Evolutionary conservation across 2,888 invertebrate species (phyloP), one percentile per base, ranked within the genome.

Genomic region (Caenorhabditis sp.): DNA sequence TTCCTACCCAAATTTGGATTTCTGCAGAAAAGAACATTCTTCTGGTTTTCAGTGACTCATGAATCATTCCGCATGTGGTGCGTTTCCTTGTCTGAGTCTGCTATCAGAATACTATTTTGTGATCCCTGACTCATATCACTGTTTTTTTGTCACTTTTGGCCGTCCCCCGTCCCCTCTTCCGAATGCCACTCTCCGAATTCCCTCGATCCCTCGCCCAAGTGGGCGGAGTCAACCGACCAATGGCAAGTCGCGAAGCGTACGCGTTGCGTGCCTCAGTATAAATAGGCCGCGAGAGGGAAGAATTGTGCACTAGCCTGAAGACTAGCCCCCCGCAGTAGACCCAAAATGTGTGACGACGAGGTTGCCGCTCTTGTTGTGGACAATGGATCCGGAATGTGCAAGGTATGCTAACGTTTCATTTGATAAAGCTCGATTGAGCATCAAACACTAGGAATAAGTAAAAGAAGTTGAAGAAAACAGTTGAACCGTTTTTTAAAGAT

Each of bases 381-480:
- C 86, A 88, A 88, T 80, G 88, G 88, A 69, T 88, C 87, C 85
- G 93, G 93, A 74, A 93, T 93, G 95, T 95, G 95, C 93, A 95
- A 95, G 91, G 81, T 82, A 22, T 68, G 77, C 20, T 22, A 24
- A 15, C 9, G 13, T 11, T 11, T 60, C 51, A 50, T 26, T 35
- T n/a, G 22, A 24, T 60, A 37, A 58, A 18, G 35, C 15, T 37
- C 56, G 3, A 40, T 2, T 5, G 15, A 15, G 40, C 9, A n/a
- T 40, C 8, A 15, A 3, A 9, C 3, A 6, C 3, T 32, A 22
- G 40, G 22, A 11, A 9, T 22, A 20, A n/a, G 20, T 8, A 32
- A 1, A 20, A 18, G 47, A 47, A 47, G 47, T 47, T 47, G 47
- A 47, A 47, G 47, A 47, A 18, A n/a, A n/a, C n/a, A n/a, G n/a